Evolutionary conservation across 2,888 invertebrate species (phyloP), one percentile per base, ranked within the genome.

Genomic region (Rhagophthalmus giganteus): DNA sequence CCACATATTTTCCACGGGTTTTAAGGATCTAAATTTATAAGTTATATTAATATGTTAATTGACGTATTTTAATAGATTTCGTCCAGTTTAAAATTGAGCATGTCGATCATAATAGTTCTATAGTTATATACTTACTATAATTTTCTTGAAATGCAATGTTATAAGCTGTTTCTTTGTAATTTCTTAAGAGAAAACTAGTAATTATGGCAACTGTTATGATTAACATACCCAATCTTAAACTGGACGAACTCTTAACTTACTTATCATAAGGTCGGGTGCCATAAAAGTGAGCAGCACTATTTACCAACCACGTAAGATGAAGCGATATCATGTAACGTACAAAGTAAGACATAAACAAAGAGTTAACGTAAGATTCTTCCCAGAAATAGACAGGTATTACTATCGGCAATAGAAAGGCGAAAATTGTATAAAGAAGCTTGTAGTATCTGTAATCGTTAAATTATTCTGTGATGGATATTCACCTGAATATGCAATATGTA

Each of bases 261-360:
- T 79, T 78, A 70, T 91, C 88, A 69, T 87, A 92, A 1, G 91
- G 90, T 67, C 82, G 82, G 40, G 80, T 84, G 7, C 91, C 92
- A 72, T 83, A 89, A 45, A 87, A 74, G 76, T 91, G 92, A 1
- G 90, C 90, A 0, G 83, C 82, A 57, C 89, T 90, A 70, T 93
- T 93, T 2, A 92, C 88, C 2, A 83, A 75, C 90, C 90, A 93
- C 0, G 91, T 90, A 1, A 81, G 79, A 66, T 93, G 85, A n/a
- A 92, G 75, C 9, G 78, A 74, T 1, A 80, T 15, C 1, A 82
- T 66, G 65, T 87, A 87, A 9, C 89, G 80, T 12, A 80, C 68
- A 51, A 87, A 74, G 57, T 82, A 86, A 33, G 79, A 75, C 1
- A 84, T 71, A 60, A 86, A 79, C 47, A 86, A 77, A 0, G 87